Base-by-base conservation (phyloP, 2,888 invertebrate genomes). In the Archaeoteleia sp. region DNA sequence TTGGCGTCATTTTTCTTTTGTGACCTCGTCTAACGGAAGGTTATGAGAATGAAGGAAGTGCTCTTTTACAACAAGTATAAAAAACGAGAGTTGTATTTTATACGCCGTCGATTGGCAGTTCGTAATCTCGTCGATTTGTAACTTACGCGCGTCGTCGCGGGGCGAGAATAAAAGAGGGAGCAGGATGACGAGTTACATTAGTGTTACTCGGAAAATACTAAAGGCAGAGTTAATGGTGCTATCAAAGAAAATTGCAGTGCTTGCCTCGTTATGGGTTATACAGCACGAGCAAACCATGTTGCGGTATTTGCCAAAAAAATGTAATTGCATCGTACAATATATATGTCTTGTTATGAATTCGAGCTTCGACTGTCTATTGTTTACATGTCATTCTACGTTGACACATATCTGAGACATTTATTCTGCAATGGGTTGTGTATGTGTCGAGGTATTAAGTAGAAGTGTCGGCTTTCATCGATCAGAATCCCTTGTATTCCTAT, bases 51-150 rank as follows among this genome's bases (percentile, higher is more conserved):
- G 15, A 20, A 54, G 37, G 42, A 42, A 42, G 43, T 7, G 30
- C 7, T 13, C 27, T 7, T 34, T 48, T 17, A 8, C 13, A 27
- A 12, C 23, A 17, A 12, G 17, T 15, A 40, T 48, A 42, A 58
- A 58, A 40, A 58, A 58, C 48, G 48, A 29, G n/a, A 12, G 15
- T 37, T 20, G 48, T 40, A 58, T 58, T 48, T 58, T 46, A 46
- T 20, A 7, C 8, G 39, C 25, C 29, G 48, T 58, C 48, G 48
- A 58, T 58, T 58, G 40, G 15, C 27, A 10, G 23, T 48, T 58
- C 42, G 39, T 55, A 40, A 58, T 58, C 48, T 39, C 32, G 10
- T 32, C 48, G 48, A 58, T 58, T 55, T 55, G n/a, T 14, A 43
- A 46, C 37, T 46, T 20, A 5, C 20, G 20, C 3, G 3, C 20